phyloP scores from a whole-genome alignment of 2,888 invertebrate species.

The Cantharis flavilabris region DNA sequence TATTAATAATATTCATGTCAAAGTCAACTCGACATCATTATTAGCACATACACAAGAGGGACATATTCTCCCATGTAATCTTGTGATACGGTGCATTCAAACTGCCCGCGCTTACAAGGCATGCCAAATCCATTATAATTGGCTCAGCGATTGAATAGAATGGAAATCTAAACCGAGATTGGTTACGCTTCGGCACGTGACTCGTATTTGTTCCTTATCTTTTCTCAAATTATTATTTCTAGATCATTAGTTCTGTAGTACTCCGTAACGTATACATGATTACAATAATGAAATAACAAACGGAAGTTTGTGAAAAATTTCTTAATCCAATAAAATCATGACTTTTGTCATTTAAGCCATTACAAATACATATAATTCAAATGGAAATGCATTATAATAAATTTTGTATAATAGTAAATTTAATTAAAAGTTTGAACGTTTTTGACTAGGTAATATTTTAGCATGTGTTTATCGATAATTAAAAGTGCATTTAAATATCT shows the following conservation, averaged over 20 bases:
- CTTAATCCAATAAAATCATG: not conserved
- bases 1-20: slow-evolving; percentile 1
- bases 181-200: slow-evolving; percentile 65
- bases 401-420: not conserved
- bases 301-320: not conserved
- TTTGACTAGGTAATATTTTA: not conserved
- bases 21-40: slow-evolving; percentile 33
- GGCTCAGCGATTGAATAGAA: slow-evolving; percentile 43
- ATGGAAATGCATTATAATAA: not conserved
- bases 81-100: slow-evolving; percentile 51
- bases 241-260: slow-evolving; percentile 40
- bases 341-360: not conserved
- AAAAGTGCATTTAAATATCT: slow-evolving; percentile 49
- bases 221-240: slow-evolving; percentile 40
- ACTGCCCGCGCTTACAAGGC: slow-evolving; percentile 52
- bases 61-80: slow-evolving; percentile 54
- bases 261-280: not conserved
- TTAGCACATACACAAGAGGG: slow-evolving; percentile 33
- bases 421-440: not conserved
- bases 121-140: slow-evolving; percentile 50
- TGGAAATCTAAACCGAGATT: slow-evolving; percentile 56
- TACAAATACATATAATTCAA: not conserved
- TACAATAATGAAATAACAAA: not conserved
- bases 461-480: slow-evolving; percentile 8
- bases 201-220: slow-evolving; percentile 49